Percentiles rank a stretch among this genome's conserved stretches.
phyloP scores from a whole-genome alignment of 2,888 invertebrate species.

The Spisula subtruncata region DNA sequence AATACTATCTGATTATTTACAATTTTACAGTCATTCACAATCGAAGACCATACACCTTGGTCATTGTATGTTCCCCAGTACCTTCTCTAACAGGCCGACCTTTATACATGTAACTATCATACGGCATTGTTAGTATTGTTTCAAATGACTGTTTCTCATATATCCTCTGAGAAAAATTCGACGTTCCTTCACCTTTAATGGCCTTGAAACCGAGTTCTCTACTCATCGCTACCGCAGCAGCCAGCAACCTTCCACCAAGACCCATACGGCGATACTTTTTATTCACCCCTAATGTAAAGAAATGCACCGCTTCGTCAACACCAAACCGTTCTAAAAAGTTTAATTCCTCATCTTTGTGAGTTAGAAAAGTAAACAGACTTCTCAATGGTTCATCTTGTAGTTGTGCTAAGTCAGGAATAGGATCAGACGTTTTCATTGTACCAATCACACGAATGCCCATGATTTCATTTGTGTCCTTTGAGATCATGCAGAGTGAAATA shows the following conservation, averaged over 20 bases:
- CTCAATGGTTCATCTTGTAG: slow-evolving; percentile 50
- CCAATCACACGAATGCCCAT: slow-evolving; percentile 64
- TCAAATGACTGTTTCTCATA: slow-evolving; percentile 64
- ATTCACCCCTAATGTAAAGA: slow-evolving; percentile 63
- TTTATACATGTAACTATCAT: slow-evolving; percentile 61
- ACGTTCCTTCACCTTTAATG: slow-evolving; percentile 64
- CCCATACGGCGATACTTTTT: slow-evolving; percentile 63
- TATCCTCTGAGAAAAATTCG: slow-evolving; percentile 66
- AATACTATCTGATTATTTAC: no score
- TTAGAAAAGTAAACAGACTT: slow-evolving; percentile 49
- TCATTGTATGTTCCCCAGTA: slow-evolving; percentile 62
- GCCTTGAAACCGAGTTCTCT: slow-evolving; percentile 63
- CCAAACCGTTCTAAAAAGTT: slow-evolving; percentile 53
- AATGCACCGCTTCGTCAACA: slow-evolving; percentile 60
- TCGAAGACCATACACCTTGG: slow-evolving; percentile 51
- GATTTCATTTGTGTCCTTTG: slow-evolving; percentile 51
- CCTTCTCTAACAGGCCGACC: slow-evolving; percentile 49
- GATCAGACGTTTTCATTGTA: slow-evolving; percentile 41
- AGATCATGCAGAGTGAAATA: slow-evolving; percentile 61
- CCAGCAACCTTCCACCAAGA: slow-evolving; percentile 53
- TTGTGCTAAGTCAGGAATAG: neutral
- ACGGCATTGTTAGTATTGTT: slow-evolving; percentile 51
- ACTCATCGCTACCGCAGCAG: slow-evolving; percentile 58
- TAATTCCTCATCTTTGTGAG: slow-evolving; percentile 54
- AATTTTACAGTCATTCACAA: slow-evolving; percentile 16